Evolutionary conservation across 2,113 vertebrate species (phyloP), one percentile per base, ranked within the genome.

Genomic region (Rhea pennata): DNA sequence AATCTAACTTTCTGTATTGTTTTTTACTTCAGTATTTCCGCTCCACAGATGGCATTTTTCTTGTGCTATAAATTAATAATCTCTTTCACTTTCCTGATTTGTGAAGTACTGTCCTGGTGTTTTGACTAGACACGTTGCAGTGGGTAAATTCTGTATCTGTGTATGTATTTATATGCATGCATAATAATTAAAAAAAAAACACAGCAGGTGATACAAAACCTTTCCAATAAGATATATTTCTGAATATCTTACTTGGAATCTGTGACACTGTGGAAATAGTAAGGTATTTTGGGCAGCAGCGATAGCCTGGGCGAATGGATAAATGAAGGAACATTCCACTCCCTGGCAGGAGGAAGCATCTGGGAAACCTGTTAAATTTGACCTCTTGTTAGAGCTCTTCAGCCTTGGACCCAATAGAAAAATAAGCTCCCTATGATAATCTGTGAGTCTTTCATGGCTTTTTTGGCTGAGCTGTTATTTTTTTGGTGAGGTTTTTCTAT

Each of bases 301-400:
- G 90, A 95, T 94, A 96, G 91, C 89, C 58, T 40, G 72, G 87
- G 79, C 83, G 72, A 87, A 94, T 2, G 42, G 39, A 77, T 95
- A 94, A 88, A 91, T 87, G 95, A 89, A 85, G 82, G 86, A 94
- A 92, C 5, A 85, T 97, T 97, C 90, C 96, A 96, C 71, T 94
- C 82, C 67, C 91, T 92, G 96, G 91, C 94, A 94, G 85, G 94
- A 95, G 91, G 89, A 91, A 33, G 84, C 94, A 81, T 95, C 87
- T 95, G 95, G 95, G 91, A 94, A 94, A 96, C 79, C 42, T n/a
- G 86, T 96, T 93, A 88, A 88, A 86, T 95, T 51, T 91, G 91
- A 92, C 93, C 95, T 88, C 94, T 88, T 92, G 87, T 88, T 83
- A 95, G 66, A 97, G 87, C 87, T 92, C 58, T 9, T 98, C 84